Base-by-base conservation (phyloP, 2,113 vertebrate species). In the Scolopax mira region DNA sequence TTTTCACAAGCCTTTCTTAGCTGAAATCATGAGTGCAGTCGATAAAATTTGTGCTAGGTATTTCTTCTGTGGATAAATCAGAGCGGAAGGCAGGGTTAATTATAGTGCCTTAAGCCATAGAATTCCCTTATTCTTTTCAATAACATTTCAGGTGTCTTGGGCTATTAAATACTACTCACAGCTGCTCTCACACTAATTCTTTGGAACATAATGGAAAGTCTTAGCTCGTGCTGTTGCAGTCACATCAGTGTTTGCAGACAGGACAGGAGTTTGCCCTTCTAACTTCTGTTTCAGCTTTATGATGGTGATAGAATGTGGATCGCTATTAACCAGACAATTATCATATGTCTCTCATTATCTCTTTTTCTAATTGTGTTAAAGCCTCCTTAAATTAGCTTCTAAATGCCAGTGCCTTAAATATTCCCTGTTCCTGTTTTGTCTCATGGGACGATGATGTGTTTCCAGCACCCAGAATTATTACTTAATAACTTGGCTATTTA, bases 401-500 rank as follows among this genome's bases (percentile, higher is more conserved):
- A 83, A 91, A 93, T 79, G 48, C 72, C 82, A 91, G 10, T 48
- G 52, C 48, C 2, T 35, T 86, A 81, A 86, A 79, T 61, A 84
- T 75, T 94, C 79, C 78, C 57, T 49, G 22, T 23, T 85, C 79
- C 77, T 89, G n/a, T 74, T 87, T 78, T 75, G 52, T 78, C 93
- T 79, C 84, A 18, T 3, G 84, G 94, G 95, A 88, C 64, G 48
- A 61, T 31, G 67, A 65, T 86, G 41, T 79, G 90, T 81, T 86
- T 88, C 80, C 58, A 74, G 72, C 64, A 71, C 57, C 69, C 96
- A 93, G 90, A 97, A 97, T 95, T 92, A 91, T 84, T 92, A 79
- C 70, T 94, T 93, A 96, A 95, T 95, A 91, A 86, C 78, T 66
- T 64, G 14, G 30, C 85, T 97, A 67, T 97, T 97, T 97, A 97